These are phyloP conservation scores for Campylorhamphus procurvoides DNA, from an alignment of 2,113 vertebrate species.

Conservation along the genomic window DNA sequence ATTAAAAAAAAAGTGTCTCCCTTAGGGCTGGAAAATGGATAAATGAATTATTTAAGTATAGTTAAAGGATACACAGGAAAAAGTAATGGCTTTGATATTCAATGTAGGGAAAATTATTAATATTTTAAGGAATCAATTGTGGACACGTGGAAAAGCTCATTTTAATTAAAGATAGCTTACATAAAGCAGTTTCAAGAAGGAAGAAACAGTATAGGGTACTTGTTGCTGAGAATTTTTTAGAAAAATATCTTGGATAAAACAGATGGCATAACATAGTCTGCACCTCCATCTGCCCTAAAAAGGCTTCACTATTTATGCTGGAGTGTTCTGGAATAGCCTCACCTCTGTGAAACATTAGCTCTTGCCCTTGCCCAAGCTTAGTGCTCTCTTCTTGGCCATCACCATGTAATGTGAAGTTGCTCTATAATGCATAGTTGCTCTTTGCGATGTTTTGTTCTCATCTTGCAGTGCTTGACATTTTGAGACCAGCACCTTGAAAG, in stretches of 20 bases:
- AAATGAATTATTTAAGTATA: constrained; percentile 69
- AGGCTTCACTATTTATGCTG: not conserved
- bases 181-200: not conserved
- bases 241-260: not conserved
- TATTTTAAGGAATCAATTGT: constrained; percentile 61
- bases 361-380: not conserved
- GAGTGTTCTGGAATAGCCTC: not conserved
- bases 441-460: rapidly evolving
- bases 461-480: not conserved
- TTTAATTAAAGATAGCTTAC: constrained; percentile 51
- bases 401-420: rapidly evolving
- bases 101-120: constrained; percentile 45
- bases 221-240: not conserved
- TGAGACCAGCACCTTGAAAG: not conserved
- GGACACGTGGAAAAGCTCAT: constrained; percentile 29
- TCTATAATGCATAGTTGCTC: not conserved
- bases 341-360: not conserved
- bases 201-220: not conserved
- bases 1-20: not conserved
- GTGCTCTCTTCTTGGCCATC: not conserved
- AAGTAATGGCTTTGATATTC: constrained; percentile 49
- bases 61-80: constrained; percentile 46
- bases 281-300: not conserved
- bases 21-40: constrained; percentile 20
- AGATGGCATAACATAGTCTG: not conserved